Percentiles rank a stretch among this genome's conserved stretches.
Evolutionary conservation across 2,113 vertebrate genomes (phyloP).

Genomic region (Nesoenas mayeri): DNA sequence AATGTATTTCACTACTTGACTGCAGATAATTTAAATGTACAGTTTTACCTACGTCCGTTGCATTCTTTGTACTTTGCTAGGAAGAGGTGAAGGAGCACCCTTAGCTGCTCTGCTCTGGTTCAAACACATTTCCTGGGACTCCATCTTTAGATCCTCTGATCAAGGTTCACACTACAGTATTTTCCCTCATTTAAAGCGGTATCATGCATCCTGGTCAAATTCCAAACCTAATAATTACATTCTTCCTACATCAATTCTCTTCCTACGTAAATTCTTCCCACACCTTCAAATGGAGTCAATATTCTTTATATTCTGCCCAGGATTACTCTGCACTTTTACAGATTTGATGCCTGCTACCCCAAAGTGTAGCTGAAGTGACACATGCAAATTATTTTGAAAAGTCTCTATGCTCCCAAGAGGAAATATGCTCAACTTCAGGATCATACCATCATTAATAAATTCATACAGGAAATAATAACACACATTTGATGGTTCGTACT

Average conservation of each 20-base stretch:
- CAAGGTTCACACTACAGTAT: neutral
- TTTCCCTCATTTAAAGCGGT: neutral
- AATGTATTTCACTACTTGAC: slow-evolving; percentile 28
- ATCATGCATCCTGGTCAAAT: neutral
- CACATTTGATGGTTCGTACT: neutral
- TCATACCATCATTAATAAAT: neutral
- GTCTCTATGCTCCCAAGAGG: neutral
- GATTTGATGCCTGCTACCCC: neutral
- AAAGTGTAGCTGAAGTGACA: neutral
- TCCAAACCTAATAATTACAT: neutral
- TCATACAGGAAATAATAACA: neutral
- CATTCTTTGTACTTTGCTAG: neutral
- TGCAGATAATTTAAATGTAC: slow-evolving; percentile 27
- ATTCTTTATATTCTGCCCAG: neutral
- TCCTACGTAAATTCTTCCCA: neutral
- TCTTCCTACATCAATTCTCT: neutral
- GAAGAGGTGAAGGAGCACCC: neutral
- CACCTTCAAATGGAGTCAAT: neutral
- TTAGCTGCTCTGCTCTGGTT: neutral
- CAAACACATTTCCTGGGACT: neutral
- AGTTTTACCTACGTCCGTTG: neutral
- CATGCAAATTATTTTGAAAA: neutral
- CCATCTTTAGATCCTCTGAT: neutral
- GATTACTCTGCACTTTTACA: neutral
- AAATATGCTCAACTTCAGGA: neutral